phyloP scores from a whole-genome alignment of 2,888 invertebrate genomes.

The Hecatera dysodea region DNA sequence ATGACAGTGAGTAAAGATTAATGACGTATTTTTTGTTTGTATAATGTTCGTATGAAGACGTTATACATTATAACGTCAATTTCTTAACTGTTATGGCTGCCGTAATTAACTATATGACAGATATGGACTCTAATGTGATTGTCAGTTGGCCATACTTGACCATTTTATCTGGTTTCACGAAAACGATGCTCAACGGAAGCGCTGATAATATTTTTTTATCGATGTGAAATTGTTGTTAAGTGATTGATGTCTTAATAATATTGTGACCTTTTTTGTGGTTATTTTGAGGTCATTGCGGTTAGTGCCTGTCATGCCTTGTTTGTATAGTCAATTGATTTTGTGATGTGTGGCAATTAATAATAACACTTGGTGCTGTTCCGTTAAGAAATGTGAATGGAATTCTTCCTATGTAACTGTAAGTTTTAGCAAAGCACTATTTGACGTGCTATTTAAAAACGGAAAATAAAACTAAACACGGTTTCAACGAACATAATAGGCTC shows the following conservation, averaged over 20 bases:
- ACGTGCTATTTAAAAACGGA: not conserved
- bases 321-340: constrained; percentile 51
- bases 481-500: not conserved
- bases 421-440: not conserved
- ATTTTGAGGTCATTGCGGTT: constrained; percentile 55
- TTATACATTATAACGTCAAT: constrained; percentile 72
- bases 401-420: not conserved
- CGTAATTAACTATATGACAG: constrained; percentile 76
- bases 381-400: not conserved
- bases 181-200: constrained; percentile 71
- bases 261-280: constrained; percentile 56
- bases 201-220: constrained; percentile 56
- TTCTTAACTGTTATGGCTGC: constrained; percentile 73
- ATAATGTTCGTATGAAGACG: constrained; percentile 84
- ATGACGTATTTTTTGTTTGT: constrained; percentile 70
- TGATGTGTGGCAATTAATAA: constrained; percentile 41
- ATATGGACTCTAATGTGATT: constrained; percentile 80
- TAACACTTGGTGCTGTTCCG: constrained; percentile 2
- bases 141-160: constrained; percentile 63
- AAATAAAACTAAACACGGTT: not conserved
- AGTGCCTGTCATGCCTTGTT: constrained; percentile 45
- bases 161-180: constrained; percentile 71
- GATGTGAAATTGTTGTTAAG: constrained; percentile 44
- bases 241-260: constrained; percentile 73
- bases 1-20: constrained; percentile 64